Evolutionary conservation across 2,113 vertebrate species (phyloP).

Genomic region (Chrysemys picta): DNA sequence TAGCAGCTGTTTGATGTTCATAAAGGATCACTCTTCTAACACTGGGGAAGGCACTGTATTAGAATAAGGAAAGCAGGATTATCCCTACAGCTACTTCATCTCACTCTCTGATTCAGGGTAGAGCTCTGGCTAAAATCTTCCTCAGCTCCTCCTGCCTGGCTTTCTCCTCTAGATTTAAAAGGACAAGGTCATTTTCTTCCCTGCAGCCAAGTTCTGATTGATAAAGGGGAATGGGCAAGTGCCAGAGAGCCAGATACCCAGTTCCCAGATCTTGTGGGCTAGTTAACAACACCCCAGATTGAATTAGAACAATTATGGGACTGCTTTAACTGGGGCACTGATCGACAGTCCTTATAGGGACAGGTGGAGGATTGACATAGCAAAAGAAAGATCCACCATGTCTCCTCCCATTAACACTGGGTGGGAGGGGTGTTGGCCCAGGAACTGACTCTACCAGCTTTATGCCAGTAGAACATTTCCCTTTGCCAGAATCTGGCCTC

Average conservation of each 20-base stretch:
- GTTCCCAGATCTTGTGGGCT: background rate
- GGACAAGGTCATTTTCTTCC: background rate
- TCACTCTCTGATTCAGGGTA: background rate
- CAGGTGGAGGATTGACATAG: background rate
- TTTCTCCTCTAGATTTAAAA: background rate
- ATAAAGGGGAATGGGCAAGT: background rate
- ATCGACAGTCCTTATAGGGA: background rate
- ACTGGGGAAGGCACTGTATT: background rate
- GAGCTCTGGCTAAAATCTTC: background rate
- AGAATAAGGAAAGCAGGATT: background rate
- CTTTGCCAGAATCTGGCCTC: background rate
- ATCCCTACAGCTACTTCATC: background rate
- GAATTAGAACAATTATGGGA: background rate
- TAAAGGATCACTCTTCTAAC: background rate
- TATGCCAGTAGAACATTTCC: accelerated
- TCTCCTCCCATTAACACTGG: background rate
- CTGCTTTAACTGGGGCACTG: background rate
- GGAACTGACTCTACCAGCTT: background rate
- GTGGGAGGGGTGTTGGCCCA: background rate
- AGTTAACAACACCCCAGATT: background rate
- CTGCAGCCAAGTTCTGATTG: background rate
- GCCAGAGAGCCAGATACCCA: background rate
- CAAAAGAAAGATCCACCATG: background rate
- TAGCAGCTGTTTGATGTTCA: background rate
- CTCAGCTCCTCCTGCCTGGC: background rate